Evolutionary conservation across 2,888 invertebrate genomes (phyloP).

Genomic region (Chorisops tibialis): DNA sequence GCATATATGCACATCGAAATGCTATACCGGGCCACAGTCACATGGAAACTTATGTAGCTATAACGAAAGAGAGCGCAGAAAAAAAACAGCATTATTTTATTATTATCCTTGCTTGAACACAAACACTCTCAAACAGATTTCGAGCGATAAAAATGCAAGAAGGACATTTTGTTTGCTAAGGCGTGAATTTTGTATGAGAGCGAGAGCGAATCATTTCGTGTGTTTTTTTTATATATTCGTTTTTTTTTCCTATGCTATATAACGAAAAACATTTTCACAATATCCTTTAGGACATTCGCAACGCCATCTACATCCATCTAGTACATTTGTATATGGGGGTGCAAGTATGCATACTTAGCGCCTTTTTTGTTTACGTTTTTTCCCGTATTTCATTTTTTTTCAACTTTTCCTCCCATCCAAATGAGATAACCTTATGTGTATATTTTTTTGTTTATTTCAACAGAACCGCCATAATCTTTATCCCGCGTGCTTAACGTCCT

Average conservation of each 20-base stretch:
- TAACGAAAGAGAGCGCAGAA: no score
- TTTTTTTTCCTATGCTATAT: no score
- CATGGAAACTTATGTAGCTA: no score
- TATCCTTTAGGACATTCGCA: no score
- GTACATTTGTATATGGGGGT: not conserved
- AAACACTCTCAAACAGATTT: slow-evolving; percentile 20
- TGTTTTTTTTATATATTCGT: no score
- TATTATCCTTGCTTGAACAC: slow-evolving; percentile 19
- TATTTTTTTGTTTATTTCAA: slow-evolving; percentile 12
- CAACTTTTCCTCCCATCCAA: slow-evolving; percentile 12
- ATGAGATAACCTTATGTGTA: slow-evolving; percentile 21
- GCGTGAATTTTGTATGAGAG: slow-evolving; percentile 24
- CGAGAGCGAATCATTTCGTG: no score
- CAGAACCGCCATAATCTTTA: slow-evolving; percentile 16
- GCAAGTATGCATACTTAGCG: not conserved
- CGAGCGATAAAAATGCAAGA: slow-evolving; percentile 13
- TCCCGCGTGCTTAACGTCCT: slow-evolving; percentile 19
- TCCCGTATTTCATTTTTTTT: slow-evolving; percentile 20
- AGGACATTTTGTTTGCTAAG: slow-evolving; percentile 13
- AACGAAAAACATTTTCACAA: no score
- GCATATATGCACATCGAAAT: no score
- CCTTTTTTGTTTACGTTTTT: slow-evolving; percentile 15
- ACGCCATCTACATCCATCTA: no score
- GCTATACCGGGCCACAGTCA: no score
- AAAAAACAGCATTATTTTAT: slow-evolving; percentile 12